Evolutionary conservation across 2,797 vertebrate genomes (phyloP), one percentile per base, ranked within the genome.

Genomic region (Arctocebus calabarensis): DNA sequence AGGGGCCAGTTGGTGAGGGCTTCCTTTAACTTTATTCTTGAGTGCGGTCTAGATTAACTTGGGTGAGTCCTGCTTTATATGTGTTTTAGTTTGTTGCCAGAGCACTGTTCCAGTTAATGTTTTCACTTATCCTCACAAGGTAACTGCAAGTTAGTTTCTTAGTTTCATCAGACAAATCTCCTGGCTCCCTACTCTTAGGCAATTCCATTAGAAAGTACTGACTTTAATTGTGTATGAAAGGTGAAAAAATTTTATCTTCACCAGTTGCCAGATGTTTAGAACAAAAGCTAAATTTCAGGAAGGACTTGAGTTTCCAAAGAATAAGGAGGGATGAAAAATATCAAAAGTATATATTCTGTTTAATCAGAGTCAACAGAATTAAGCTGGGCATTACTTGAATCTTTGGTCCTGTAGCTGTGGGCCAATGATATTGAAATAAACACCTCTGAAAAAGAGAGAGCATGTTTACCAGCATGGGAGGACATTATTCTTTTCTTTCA

Each of bases 401-500:
- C 17, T 79, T 48, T 55, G 23, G 3, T 87, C 43, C n/a, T 78
- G 27, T 45, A 57, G 27, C 27, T 22, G 8, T 45, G 43, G 81
- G 62, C 25, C 79, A 94, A 32, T 74, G 85, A 32, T 52, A 3
- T 16, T 85, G 87, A 85, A 83, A 64, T 64, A 68, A 40, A 77
- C 7, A 83, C 25, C 45, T 82, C 48, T 95, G 64, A 68, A 45
- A 55, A 92, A 59, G 23, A 88, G 75, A 92, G 90, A 77, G 6
- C 25, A 25, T 43, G 74, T 70, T 37, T 78, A 75, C 45, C 91
- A 86, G 64, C 57, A 52, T 71, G 59, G 66, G 78, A 96, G 59
- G 94, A 88, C 70, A 89, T 37, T 25, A 66, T n/a, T 95, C 61
- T 94, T 95, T 96, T 95, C 81, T 97, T 96, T 95, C 78, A 83